Conservation (phyloP, 2,888 invertebrate genomes). For the Hymenopus coronatus region DNA sequence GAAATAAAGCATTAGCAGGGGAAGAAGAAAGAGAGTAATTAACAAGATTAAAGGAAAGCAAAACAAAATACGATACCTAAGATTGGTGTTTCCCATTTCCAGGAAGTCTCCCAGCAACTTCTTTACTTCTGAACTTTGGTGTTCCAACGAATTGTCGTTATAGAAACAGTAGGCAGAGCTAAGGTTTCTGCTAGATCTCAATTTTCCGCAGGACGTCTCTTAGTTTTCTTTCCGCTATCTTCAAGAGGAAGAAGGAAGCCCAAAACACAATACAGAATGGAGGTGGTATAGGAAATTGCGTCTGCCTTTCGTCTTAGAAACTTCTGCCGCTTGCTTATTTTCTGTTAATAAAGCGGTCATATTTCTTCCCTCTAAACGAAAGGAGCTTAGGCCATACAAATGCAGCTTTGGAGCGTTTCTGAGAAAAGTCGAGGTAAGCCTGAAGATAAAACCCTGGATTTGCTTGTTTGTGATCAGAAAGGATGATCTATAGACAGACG, state of each 20-base stretch:
- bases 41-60: background rate
- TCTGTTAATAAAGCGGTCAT: background rate
- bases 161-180: slow-evolving; percentile 6
- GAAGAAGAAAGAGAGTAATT: background rate
- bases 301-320: background rate
- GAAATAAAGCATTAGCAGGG: no score
- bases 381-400: background rate
- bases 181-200: background rate
- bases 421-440: background rate
- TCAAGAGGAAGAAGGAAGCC: background rate
- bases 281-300: background rate
- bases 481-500: background rate
- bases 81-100: slow-evolving; percentile 15
- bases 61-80: background rate
- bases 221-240: background rate
- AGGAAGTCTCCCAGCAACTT: background rate
- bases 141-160: background rate
- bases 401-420: background rate
- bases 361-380: background rate
- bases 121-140: background rate
- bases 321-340: background rate
- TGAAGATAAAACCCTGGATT: background rate
- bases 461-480: background rate
- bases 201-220: background rate
- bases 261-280: background rate